Conservation (phyloP, 2,888 invertebrate genomes). For the Linhomoeus sp. region DNA sequence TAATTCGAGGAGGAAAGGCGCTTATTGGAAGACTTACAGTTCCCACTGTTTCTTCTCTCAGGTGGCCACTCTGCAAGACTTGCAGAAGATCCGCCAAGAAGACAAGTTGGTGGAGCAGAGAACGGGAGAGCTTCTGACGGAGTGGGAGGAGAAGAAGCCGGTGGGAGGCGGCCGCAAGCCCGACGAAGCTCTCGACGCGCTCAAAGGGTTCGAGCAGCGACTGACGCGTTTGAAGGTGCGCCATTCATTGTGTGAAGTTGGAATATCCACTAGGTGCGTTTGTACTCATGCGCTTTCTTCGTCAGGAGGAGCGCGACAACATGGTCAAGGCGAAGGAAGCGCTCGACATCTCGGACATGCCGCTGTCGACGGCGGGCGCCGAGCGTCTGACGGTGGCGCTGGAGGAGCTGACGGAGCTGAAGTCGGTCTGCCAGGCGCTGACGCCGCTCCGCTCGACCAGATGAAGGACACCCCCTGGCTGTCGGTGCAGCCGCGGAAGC, state of each 20-base stretch:
- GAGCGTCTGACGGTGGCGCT: slow-evolving; percentile 53
- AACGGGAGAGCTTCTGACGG: slow-evolving; percentile 71
- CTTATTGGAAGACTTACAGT: no score
- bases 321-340: slow-evolving; percentile 96
- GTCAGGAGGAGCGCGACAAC: slow-evolving; percentile 92
- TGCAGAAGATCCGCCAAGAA: slow-evolving; percentile 94
- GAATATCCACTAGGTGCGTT: no score
- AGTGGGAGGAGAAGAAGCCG: slow-evolving; percentile 95
- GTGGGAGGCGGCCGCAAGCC: slow-evolving; percentile 82
- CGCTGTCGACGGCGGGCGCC: slow-evolving; percentile 28
- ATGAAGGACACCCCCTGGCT: slow-evolving; percentile 94
- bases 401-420: slow-evolving; percentile 86
- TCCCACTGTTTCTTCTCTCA: no score
- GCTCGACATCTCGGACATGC: slow-evolving; percentile 78
- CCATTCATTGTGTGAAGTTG: no score
- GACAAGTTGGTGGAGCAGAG: slow-evolving; percentile 90
- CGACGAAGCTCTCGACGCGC: slow-evolving; percentile 69
- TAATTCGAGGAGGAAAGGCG: no score
- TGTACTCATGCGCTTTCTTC: no score
- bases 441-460: slow-evolving; percentile 91
- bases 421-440: slow-evolving; percentile 55
- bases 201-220: slow-evolving; percentile 80
- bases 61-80: slow-evolving; percentile 79
- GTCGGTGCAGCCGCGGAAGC: slow-evolving; percentile 88
- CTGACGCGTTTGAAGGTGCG: slow-evolving; percentile 79